These are phyloP conservation scores for Tenrec ecaudatus DNA, from an alignment of 2,113 vertebrate species.

Conservation along the genomic window DNA sequence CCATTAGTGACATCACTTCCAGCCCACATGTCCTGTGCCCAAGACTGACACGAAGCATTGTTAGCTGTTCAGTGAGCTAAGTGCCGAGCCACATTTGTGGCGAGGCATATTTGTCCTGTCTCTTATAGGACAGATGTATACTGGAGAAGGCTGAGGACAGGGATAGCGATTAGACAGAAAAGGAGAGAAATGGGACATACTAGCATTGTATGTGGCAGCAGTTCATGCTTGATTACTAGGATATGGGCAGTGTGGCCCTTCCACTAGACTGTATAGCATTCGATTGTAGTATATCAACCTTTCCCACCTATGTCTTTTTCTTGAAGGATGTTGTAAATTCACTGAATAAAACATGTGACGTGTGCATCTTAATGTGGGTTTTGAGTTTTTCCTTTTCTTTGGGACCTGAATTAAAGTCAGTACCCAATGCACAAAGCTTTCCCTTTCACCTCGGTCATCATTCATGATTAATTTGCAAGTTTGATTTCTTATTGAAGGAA, in stretches of 20 bases:
- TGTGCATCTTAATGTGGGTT: not conserved
- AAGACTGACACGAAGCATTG: not conserved
- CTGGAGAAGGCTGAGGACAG: not conserved
- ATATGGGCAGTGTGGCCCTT: not conserved
- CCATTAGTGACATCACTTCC: not conserved
- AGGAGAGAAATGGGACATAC: not conserved
- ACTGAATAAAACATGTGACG: not conserved
- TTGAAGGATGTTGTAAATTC: not conserved
- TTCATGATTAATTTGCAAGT: too few species aligned
- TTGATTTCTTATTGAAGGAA: slow-evolving; percentile 53
- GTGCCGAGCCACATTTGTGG: not conserved
- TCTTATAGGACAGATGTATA: not conserved
- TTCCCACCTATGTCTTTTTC: not conserved
- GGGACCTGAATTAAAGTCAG: not conserved
- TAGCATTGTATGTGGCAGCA: not conserved
- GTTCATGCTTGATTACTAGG: not conserved
- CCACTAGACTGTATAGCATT: not conserved
- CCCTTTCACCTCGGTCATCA: not conserved
- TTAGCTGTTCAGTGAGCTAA: not conserved
- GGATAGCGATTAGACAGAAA: not conserved
- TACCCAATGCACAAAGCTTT: not conserved
- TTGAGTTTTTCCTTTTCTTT: not conserved
- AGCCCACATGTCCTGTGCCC: not conserved
- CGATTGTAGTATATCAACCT: not conserved
- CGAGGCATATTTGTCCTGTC: not conserved